Evolutionary conservation across 2,888 invertebrate species (phyloP).

Genomic region (Cosmia pyralina): DNA sequence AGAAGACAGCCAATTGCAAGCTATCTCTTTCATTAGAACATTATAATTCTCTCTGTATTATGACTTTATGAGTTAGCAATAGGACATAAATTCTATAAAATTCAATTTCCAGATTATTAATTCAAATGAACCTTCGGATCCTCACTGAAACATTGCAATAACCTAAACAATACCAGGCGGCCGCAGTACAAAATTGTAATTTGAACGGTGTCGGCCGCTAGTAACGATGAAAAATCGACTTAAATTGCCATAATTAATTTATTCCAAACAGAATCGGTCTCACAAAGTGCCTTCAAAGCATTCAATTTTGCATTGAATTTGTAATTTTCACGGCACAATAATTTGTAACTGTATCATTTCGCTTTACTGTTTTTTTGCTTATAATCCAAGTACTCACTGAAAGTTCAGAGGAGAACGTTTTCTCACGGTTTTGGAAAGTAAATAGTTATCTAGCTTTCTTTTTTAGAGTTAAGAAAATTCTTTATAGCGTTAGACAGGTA

Average conservation of each 20-base stretch:
- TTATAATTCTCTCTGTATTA: neutral
- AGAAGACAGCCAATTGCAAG: neutral
- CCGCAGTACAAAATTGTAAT: constrained; percentile 82
- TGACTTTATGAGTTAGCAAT: neutral
- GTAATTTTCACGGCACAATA: constrained; percentile 89
- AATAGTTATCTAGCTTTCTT: constrained; percentile 82
- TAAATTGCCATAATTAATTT: constrained; percentile 88
- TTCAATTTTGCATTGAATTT: constrained; percentile 88
- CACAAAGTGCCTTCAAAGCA: constrained; percentile 83
- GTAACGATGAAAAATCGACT: constrained; percentile 84
- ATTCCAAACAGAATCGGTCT: constrained; percentile 86
- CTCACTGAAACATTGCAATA: constrained; percentile 59
- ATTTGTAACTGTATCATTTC: constrained; percentile 86
- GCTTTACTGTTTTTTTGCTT: constrained; percentile 82
- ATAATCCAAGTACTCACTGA: constrained; percentile 70
- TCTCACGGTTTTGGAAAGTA: constrained; percentile 86
- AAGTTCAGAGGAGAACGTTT: constrained; percentile 77
- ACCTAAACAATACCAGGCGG: constrained; percentile 74
- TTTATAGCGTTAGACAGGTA: constrained; percentile 59
- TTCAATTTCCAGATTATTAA: constrained; percentile 4
- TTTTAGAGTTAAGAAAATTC: constrained; percentile 75
- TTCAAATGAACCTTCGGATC: constrained; percentile 22
- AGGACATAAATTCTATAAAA: neutral
- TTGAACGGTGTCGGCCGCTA: constrained; percentile 81
- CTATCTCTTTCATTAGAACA: neutral